phyloP scores from a whole-genome alignment of 2,113 vertebrate species.

The Anarhynchus alexandrinus region DNA sequence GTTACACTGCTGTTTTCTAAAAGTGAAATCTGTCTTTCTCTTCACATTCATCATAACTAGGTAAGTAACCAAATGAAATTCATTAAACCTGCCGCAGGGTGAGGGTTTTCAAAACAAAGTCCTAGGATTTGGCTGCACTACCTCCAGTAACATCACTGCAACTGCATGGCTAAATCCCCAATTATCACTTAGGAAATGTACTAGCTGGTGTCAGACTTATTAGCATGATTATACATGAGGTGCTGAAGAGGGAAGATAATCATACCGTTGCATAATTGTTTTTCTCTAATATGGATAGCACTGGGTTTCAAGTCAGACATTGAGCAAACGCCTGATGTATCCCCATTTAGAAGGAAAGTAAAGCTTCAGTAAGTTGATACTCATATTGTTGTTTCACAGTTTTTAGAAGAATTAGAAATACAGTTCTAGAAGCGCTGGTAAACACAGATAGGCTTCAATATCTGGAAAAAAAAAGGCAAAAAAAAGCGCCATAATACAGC shows the following conservation, averaged over 20 bases:
- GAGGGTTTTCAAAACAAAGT: constrained; percentile 22
- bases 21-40: constrained; percentile 42
- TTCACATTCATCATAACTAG: constrained; percentile 13
- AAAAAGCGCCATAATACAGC: background rate
- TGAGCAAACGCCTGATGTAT: background rate
- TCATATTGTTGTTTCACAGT: background rate
- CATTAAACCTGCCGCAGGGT: constrained; percentile 10
- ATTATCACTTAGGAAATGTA: background rate
- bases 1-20: constrained; percentile 9
- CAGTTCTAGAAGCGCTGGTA: background rate
- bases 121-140: background rate
- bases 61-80: constrained; percentile 50
- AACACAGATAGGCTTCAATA: background rate
- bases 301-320: background rate
- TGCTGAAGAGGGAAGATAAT: constrained; percentile 1
- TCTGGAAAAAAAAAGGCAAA: background rate
- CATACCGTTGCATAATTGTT: background rate
- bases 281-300: background rate
- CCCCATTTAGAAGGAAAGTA: background rate
- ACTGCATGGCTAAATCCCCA: background rate
- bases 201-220: background rate
- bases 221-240: constrained; percentile 2
- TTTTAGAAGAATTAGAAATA: background rate
- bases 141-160: background rate
- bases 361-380: background rate